Conservation (phyloP, 2,888 invertebrate species). For the Heliconius charithonia region DNA sequence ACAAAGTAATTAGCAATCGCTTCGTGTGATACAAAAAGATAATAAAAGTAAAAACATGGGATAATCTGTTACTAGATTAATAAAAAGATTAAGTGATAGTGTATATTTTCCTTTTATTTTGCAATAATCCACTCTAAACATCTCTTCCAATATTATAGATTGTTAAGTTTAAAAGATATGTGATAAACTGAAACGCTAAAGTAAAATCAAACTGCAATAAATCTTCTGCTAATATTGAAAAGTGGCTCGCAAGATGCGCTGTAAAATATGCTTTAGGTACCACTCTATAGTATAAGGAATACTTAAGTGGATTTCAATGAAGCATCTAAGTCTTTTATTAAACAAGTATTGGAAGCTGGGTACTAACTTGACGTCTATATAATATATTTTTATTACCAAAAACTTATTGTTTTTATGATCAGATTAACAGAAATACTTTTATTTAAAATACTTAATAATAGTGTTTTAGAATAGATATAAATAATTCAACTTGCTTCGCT, state of each 20-base stretch:
- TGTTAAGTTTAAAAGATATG: not conserved
- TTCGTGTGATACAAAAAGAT: not conserved
- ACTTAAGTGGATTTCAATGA: conserved; percentile 25
- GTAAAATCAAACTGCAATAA: conserved; percentile 29
- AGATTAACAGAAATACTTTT: not conserved
- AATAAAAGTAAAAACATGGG: not conserved
- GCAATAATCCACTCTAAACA: not conserved
- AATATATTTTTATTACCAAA: not conserved
- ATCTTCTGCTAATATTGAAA: conserved; percentile 32
- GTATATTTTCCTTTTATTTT: too few species aligned
- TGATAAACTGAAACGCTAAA: conserved; percentile 23
- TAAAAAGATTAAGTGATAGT: not conserved
- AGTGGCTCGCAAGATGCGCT: conserved; percentile 23
- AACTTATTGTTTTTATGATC: not conserved
- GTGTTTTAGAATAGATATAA: too few species aligned
- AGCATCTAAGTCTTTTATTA: conserved; percentile 25
- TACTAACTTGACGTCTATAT: not conserved
- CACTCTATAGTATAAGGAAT: conserved; percentile 24
- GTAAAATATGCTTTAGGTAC: conserved; percentile 31
- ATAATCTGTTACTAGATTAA: not conserved
- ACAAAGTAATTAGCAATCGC: not conserved
- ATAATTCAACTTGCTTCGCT: too few species aligned
- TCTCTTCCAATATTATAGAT: not conserved
- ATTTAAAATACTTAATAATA: too few species aligned
- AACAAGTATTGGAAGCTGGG: conserved; percentile 5